These are phyloP conservation scores for Leuctra nigra DNA, from an alignment of 2,888 invertebrate genomes.

Conservation along the genomic window DNA sequence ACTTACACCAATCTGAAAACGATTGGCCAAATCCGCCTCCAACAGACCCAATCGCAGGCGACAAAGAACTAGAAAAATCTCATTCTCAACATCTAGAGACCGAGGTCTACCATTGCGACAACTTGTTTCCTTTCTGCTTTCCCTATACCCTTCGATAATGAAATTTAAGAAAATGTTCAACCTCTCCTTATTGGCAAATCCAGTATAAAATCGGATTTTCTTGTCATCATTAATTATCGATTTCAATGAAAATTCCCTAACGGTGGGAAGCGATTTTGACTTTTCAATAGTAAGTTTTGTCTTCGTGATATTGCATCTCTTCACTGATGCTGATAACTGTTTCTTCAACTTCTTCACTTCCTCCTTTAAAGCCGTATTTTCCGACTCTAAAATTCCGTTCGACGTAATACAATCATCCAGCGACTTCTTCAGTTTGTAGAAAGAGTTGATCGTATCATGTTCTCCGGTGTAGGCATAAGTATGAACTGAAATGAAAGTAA, in stretches of 20 bases:
- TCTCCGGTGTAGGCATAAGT: not conserved
- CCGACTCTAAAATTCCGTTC: not conserved
- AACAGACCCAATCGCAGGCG: not conserved
- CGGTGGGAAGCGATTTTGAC: not conserved
- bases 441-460: not conserved
- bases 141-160: not conserved
- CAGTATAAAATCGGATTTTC: constrained; percentile 4
- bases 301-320: not conserved
- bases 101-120: not conserved
- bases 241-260: not conserved
- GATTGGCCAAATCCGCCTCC: constrained; percentile 10
- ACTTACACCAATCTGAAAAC: not conserved
- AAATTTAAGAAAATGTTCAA: not conserved
- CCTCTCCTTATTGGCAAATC: not conserved
- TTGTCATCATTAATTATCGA: not conserved
- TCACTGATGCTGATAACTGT: not conserved
- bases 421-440: not conserved
- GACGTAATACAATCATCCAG: not conserved
- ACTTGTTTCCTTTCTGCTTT: not conserved
- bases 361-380: not conserved
- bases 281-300: not conserved
- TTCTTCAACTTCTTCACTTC: not conserved
- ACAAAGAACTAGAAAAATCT: not conserved
- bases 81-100: not conserved
- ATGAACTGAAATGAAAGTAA: not conserved